Evolutionary conservation across 2,797 vertebrate genomes (phyloP), one percentile per base, ranked within the genome.

Genomic region (Rhinella marina): DNA sequence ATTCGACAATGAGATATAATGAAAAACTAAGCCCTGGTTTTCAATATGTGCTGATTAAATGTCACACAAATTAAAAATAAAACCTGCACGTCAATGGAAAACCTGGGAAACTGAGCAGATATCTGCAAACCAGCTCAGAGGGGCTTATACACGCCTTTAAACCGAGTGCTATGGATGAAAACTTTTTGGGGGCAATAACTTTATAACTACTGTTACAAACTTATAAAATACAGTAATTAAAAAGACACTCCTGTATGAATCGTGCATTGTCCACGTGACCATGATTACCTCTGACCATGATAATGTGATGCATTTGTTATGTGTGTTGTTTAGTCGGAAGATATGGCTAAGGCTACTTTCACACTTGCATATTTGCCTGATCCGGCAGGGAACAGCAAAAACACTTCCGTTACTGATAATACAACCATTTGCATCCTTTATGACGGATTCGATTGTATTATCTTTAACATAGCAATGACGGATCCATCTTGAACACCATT

Each of bases 21-120:
- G 88, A 89, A 86, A 86, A 89, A 77, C 84, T 89, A 89, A 89
- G 88, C 88, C 73, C 64, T 72, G 81, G 8, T 82, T 89, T 81
- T 79, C 84, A 83, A 86, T 83, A 82, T 83, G 80, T 86, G 88
- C 85, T 86, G 88, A 87, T 85, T 87, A 87, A 85, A 87, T 87
- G 89, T 87, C 86, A 87, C 82, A n/a, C 82, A 88, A 88, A 87
- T 88, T 88, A 82, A 85, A 87, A 81, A 85, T 81, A 82, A 88
- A 77, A 87, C 66, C 29, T 85, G 70, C 70, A 85, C 64, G 48
- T 68, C 77, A 90, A 12, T 82, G 29, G 82, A 59, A 85, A 82
- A 59, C 70, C 41, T 68, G 81, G n/a, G 50, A 66, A 59, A 56
- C 25, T 11, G 59, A 66, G 72, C 59, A 29, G 76, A 76, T 68